A percentile compares a stretch with the other conserved stretches of the same genome.
Evolutionary conservation across 2,797 vertebrate species (phyloP).

Genomic region (Poeciliopsis infans): DNA sequence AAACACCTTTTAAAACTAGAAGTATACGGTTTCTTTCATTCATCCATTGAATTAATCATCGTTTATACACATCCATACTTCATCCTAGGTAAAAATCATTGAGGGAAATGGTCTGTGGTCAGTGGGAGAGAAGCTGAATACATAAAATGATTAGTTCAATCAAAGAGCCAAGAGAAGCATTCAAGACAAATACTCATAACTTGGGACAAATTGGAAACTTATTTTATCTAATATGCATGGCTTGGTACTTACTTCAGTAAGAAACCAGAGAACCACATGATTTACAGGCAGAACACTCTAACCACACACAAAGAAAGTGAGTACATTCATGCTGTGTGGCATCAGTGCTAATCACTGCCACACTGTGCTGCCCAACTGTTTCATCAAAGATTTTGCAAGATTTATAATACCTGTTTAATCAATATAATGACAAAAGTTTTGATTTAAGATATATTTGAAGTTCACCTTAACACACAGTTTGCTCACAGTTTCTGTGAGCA

Average conservation of each 20-base stretch:
- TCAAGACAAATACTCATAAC: not conserved
- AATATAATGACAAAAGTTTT: not conserved
- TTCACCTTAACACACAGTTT: not conserved
- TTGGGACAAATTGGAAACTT: not conserved
- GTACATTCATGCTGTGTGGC: not conserved
- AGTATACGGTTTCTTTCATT: not conserved
- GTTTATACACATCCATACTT: not conserved
- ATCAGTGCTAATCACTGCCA: not conserved
- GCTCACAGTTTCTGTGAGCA: not conserved
- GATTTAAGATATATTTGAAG: not conserved
- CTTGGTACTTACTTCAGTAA: not conserved
- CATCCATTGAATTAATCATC: not conserved
- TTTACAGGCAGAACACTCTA: not conserved
- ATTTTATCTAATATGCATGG: not conserved
- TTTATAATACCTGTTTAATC: not conserved
- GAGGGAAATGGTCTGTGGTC: not conserved
- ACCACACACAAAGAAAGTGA: not conserved
- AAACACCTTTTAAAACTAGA: not conserved
- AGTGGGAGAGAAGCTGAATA: not conserved
- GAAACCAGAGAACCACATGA: not conserved
- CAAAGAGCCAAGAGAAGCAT: not conserved
- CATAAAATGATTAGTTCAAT: not conserved
- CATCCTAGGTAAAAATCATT: not conserved
- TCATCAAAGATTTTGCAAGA: not conserved
- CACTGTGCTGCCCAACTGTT: not conserved